Conservation (phyloP, 2,113 vertebrate species). For the Microtus oregoni region DNA sequence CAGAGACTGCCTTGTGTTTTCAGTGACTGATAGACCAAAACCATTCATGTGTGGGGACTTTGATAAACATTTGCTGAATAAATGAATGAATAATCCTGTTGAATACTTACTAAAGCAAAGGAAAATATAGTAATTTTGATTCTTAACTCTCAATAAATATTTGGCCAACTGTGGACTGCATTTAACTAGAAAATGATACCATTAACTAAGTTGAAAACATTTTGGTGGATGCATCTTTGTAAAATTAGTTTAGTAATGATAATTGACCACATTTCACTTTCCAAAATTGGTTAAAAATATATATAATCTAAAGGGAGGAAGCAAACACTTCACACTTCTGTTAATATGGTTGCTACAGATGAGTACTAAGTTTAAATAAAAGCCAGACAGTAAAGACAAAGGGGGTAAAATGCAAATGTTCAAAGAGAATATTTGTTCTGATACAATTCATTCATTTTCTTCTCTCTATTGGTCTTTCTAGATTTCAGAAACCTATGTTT, state of each 20-base stretch:
- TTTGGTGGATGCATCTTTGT: neutral
- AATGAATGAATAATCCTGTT: neutral
- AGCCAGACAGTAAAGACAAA: neutral
- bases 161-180: neutral
- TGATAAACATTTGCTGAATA: neutral
- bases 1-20: neutral
- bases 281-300: conserved; percentile 3
- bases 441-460: neutral
- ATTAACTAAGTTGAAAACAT: conserved; percentile 9
- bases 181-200: conserved; percentile 27
- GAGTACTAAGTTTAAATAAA: neutral
- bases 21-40: neutral
- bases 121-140: conserved; percentile 24
- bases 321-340: neutral
- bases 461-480: neutral
- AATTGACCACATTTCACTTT: neutral
- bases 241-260: conserved; percentile 27
- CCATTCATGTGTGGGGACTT: neutral
- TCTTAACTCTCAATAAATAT: neutral
- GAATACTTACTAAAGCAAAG: neutral
- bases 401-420: neutral
- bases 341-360: neutral
- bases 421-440: neutral
- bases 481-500: neutral
- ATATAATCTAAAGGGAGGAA: neutral